Percentiles rank a stretch among this genome's conserved stretches.
phyloP scores from a whole-genome alignment of 2,888 invertebrate genomes.

The Sussaba pulchella region DNA sequence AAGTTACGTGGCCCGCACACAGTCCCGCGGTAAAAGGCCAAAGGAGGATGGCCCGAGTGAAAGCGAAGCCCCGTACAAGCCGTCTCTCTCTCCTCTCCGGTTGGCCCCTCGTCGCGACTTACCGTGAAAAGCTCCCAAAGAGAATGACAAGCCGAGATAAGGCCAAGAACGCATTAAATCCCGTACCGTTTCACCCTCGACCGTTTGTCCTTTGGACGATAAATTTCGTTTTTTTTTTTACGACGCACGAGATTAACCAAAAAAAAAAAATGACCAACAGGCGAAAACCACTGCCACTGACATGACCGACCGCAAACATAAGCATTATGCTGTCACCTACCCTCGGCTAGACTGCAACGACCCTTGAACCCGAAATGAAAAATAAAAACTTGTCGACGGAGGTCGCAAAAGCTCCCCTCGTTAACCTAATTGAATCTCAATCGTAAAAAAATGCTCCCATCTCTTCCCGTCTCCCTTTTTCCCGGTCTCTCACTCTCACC shows the following conservation, averaged over 20 bases:
- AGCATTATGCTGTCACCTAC: constrained; percentile 25
- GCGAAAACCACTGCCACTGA: constrained; percentile 21
- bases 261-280: constrained; percentile 26
- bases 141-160: constrained; percentile 63
- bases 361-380: constrained; percentile 20
- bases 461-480: neutral
- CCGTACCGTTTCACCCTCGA: constrained; percentile 44
- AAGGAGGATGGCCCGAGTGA: constrained; percentile 43
- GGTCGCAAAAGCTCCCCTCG: constrained; percentile 19
- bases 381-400: constrained; percentile 34
- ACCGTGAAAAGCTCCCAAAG: constrained; percentile 40
- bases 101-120: constrained; percentile 21
- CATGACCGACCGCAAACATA: constrained; percentile 18
- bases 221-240: constrained; percentile 24
- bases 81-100: constrained; percentile 19
- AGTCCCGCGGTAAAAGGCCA: constrained; percentile 19
- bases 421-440: constrained; percentile 39
- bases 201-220: constrained; percentile 6
- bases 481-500: neutral
- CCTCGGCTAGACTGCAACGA: neutral
- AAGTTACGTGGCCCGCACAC: constrained; percentile 74
- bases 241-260: constrained; percentile 11
- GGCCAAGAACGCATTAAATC: constrained; percentile 65
- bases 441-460: constrained; percentile 12
- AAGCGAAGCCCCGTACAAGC: constrained; percentile 27